phyloP scores from a whole-genome alignment of 2,113 vertebrate species.

The Physeter macrocephalus region DNA sequence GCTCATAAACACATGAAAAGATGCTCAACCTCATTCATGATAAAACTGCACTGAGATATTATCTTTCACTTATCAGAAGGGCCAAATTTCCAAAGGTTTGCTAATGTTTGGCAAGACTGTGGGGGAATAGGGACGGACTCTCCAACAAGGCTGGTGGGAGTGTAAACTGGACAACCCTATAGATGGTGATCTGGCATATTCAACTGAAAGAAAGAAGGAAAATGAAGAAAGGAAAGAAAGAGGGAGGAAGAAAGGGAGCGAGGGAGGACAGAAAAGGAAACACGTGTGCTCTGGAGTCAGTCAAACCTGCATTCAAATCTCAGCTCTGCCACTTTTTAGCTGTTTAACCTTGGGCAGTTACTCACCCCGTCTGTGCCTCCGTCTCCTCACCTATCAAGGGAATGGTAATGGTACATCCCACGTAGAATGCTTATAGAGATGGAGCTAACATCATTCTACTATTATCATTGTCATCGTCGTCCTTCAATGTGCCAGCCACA shows the following conservation, averaged over 20 bases:
- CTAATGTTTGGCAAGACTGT: not conserved
- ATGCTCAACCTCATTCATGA: not conserved
- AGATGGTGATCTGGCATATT: too few species aligned
- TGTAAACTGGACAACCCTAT: rapidly evolving
- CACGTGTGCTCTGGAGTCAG: not conserved
- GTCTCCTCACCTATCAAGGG: not conserved
- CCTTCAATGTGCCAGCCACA: rapidly evolving
- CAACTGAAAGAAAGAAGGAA: not conserved
- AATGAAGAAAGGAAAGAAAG: too few species aligned
- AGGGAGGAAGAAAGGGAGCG: rapidly evolving
- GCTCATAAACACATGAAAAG: not conserved
- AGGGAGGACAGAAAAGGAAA: not conserved
- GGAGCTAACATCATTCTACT: rapidly evolving
- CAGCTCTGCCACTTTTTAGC: not conserved
- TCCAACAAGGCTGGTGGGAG: rapidly evolving
- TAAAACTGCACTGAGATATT: not conserved
- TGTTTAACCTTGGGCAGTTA: not conserved
- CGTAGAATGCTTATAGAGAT: rapidly evolving
- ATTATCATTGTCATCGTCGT: rapidly evolving
- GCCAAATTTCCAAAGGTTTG: not conserved
- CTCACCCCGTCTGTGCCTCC: not conserved
- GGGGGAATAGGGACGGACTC: not conserved
- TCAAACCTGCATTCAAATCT: not conserved
- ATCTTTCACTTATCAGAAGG: not conserved
- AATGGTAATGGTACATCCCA: rapidly evolving